phyloP scores from a whole-genome alignment of 2,113 vertebrate species.

The Otus sunia region DNA sequence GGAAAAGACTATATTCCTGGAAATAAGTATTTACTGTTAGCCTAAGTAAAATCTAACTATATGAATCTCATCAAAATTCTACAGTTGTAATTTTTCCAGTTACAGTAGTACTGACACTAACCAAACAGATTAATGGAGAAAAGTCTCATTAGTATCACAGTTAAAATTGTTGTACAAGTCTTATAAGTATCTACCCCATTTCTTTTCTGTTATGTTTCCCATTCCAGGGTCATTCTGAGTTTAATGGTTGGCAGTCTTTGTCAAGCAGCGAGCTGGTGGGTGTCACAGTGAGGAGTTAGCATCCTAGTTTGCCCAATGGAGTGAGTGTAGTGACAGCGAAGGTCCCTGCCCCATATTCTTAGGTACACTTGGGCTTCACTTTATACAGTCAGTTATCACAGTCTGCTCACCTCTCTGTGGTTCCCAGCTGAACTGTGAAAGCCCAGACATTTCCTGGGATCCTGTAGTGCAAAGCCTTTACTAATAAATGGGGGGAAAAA shows the following conservation, averaged over 20 bases:
- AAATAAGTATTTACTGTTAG: neutral
- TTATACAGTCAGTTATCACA: neutral
- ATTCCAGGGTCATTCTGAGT: neutral
- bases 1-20: neutral
- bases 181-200: neutral
- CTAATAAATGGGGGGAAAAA: fast-evolving
- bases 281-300: neutral
- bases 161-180: neutral
- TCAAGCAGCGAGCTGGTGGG: neutral
- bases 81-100: neutral
- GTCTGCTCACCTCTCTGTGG: neutral
- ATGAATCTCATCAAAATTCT: neutral
- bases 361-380: neutral
- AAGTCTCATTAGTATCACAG: neutral
- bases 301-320: neutral
- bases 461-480: neutral
- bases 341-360: neutral
- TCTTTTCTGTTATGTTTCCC: neutral
- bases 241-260: neutral
- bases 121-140: neutral
- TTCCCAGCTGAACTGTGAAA: neutral
- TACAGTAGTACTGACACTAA: neutral
- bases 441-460: neutral
- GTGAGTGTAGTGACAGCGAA: neutral
- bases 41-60: neutral